Conservation (phyloP, 23 tunicate species). For the Clavelina lepadiformis region DNA sequence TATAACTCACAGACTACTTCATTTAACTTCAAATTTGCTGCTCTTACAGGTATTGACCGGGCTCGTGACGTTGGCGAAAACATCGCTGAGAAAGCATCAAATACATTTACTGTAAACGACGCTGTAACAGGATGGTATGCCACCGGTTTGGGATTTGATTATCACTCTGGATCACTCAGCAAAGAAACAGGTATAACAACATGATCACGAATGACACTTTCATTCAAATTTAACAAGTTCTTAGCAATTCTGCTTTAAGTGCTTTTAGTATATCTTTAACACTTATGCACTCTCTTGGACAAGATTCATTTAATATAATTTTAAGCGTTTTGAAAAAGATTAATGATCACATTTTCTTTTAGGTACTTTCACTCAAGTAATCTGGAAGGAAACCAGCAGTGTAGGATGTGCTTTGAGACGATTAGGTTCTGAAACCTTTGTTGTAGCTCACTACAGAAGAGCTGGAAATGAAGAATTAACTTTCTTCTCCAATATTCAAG, state of each 20-base stretch:
- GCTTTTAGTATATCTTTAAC: too few species aligned
- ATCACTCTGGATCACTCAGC: background rate
- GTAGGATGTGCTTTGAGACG: slow-evolving; percentile 1
- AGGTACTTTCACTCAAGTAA: slow-evolving; percentile 7
- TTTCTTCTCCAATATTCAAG: slow-evolving; percentile 1
- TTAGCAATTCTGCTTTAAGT: too few species aligned
- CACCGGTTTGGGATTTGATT: slow-evolving; percentile 10
- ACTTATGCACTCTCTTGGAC: too few species aligned
- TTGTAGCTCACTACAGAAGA: slow-evolving; percentile 4
- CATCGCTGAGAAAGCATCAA: background rate
- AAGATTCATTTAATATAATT: too few species aligned
- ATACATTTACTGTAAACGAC: background rate
- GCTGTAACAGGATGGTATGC: slow-evolving; percentile 11
- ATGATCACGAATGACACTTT: too few species aligned
- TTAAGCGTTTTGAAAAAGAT: background rate
- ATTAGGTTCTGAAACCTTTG: background rate
- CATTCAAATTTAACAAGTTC: too few species aligned
- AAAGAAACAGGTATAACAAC: slow-evolving; percentile 12
- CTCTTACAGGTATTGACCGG: background rate
- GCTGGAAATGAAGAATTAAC: background rate
- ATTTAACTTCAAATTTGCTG: background rate
- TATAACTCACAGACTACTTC: background rate
- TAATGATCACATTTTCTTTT: background rate
- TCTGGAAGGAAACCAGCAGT: slow-evolving; percentile 4
- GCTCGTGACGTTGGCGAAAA: slow-evolving; percentile 3